These are phyloP conservation scores for Pangasianodon gigas DNA, from an alignment of 2,113 vertebrate species.

Conservation along the genomic window DNA sequence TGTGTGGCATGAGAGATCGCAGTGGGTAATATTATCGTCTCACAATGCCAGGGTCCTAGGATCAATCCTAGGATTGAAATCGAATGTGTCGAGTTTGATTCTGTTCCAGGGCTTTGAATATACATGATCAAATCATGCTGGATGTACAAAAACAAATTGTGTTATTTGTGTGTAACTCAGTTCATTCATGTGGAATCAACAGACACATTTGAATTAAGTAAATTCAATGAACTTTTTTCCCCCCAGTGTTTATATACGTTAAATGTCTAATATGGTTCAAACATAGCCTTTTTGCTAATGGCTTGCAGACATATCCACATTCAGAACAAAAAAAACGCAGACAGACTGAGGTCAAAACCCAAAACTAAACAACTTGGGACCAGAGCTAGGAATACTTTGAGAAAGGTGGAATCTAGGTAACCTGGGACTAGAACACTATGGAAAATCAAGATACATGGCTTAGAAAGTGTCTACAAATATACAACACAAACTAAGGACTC, in stretches of 20 bases:
- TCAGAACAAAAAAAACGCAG: neutral
- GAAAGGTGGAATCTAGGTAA: neutral
- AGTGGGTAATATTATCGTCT: neutral
- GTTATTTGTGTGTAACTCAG: neutral
- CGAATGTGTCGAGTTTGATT: neutral
- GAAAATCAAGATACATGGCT: neutral
- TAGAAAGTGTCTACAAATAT: neutral
- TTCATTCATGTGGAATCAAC: neutral
- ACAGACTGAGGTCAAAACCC: neutral
- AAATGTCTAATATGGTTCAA: neutral
- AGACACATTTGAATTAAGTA: neutral
- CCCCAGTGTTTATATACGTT: neutral
- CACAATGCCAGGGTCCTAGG: neutral
- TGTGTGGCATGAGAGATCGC: neutral
- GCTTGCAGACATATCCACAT: neutral
- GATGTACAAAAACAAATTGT: neutral
- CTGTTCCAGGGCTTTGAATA: neutral
- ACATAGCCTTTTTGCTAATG: neutral
- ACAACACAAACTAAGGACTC: neutral
- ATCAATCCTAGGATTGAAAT: neutral
- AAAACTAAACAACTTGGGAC: neutral
- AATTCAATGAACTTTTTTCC: too few relatives aligned
- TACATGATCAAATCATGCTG: neutral
- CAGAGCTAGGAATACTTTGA: neutral
- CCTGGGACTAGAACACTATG: neutral